Evolutionary conservation across 2,888 invertebrate species (phyloP).

Genomic region (Hetaerina titia): DNA sequence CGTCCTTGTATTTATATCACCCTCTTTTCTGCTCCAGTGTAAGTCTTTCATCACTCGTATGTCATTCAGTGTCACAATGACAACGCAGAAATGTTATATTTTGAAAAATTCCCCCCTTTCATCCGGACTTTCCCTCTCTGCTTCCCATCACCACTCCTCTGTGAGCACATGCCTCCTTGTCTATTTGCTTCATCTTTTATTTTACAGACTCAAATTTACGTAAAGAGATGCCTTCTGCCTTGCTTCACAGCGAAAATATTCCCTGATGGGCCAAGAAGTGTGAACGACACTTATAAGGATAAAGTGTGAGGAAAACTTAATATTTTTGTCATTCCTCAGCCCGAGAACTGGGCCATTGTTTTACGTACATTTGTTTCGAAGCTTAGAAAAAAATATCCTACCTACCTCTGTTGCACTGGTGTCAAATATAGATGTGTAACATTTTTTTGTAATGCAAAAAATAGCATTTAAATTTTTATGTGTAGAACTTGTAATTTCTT

Average conservation of each 20-base stretch:
- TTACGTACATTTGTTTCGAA: too few species aligned
- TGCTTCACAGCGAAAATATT: background rate
- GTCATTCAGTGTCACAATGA: constrained; percentile 51
- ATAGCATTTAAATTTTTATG: too few species aligned
- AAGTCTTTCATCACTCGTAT: background rate
- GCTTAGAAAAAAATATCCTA: too few species aligned
- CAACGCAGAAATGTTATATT: constrained; percentile 7
- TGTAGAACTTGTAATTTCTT: too few species aligned
- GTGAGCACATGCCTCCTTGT: background rate
- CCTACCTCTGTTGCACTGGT: too few species aligned
- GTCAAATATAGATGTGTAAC: too few species aligned
- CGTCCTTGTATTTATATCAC: background rate
- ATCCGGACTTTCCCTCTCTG: background rate
- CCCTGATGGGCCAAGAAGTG: background rate
- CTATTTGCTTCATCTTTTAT: background rate
- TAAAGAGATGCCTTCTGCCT: background rate
- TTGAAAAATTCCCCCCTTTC: background rate
- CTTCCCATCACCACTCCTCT: background rate
- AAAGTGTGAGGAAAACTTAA: background rate
- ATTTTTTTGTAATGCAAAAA: too few species aligned
- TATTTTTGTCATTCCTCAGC: background rate
- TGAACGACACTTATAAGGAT: background rate
- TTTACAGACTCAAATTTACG: background rate
- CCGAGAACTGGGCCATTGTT: background rate
- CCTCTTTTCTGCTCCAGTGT: background rate